phyloP scores from a whole-genome alignment of 2,113 vertebrate species.

The Poeciliopsis occidentalis region DNA sequence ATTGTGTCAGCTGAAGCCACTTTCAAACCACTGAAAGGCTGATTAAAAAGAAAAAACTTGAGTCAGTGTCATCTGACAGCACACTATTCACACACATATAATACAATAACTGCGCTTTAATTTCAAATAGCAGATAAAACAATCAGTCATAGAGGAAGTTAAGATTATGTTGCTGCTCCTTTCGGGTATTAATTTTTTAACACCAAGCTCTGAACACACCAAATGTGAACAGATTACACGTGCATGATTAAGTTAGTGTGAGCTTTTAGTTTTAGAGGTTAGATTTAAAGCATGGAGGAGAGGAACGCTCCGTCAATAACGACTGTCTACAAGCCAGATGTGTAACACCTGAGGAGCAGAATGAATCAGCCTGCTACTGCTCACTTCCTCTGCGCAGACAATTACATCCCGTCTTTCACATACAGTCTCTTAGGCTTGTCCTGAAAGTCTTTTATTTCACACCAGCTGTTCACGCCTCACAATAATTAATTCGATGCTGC shows the following conservation, averaged over 20 bases:
- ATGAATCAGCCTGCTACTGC: too few species aligned
- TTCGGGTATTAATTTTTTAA: background rate
- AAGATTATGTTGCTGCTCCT: background rate
- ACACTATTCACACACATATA: background rate
- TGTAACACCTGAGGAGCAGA: too few species aligned
- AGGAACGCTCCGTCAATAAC: background rate
- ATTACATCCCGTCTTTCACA: too few species aligned
- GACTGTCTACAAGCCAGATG: background rate
- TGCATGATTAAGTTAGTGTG: background rate
- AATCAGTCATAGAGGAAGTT: background rate
- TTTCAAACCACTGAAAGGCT: slow-evolving; percentile 1
- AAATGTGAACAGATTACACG: background rate
- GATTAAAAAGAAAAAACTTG: background rate
- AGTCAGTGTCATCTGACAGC: background rate
- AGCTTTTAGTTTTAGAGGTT: background rate
- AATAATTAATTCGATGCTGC: too few species aligned
- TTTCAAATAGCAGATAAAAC: background rate
- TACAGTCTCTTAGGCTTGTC: too few species aligned
- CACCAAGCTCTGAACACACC: background rate
- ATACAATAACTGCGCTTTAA: background rate
- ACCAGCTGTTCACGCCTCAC: too few species aligned
- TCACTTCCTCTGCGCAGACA: too few species aligned
- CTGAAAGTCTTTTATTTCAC: too few species aligned
- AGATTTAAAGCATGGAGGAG: background rate
- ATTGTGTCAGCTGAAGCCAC: background rate